A percentile compares a stretch with the other conserved stretches of the same genome.
Evolutionary conservation across 2,888 invertebrate species (phyloP).

Genomic region (Anticlea derivata): DNA sequence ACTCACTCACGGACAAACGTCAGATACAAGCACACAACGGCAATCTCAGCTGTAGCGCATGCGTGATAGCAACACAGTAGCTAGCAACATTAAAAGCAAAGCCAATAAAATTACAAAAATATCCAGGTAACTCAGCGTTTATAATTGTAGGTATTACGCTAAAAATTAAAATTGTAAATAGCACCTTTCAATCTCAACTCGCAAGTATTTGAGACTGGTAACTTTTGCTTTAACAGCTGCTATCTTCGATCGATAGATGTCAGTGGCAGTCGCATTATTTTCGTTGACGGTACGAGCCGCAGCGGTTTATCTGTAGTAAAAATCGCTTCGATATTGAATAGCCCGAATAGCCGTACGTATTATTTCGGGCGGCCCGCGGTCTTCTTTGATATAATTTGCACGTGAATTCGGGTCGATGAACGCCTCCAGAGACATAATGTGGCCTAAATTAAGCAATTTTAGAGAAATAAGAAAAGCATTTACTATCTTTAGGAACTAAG

Average conservation of each 20-base stretch:
- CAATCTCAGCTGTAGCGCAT: slow-evolving; percentile 35
- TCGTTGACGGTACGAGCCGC: slow-evolving; percentile 66
- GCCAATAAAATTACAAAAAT: background rate
- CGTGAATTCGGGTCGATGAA: slow-evolving; percentile 63
- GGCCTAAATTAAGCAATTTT: slow-evolving; percentile 50
- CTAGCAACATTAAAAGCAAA: background rate
- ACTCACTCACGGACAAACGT: slow-evolving; percentile 39
- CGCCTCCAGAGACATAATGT: slow-evolving; percentile 57
- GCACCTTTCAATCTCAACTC: background rate
- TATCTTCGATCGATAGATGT: slow-evolving; percentile 79
- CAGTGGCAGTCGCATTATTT: slow-evolving; percentile 81
- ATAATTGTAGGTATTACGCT: too few species aligned
- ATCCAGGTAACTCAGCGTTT: too few species aligned
- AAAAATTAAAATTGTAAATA: too few species aligned
- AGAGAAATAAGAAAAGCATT: slow-evolving; percentile 38
- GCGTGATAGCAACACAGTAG: slow-evolving; percentile 29
- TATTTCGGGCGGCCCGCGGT: slow-evolving; percentile 64
- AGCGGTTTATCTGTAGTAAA: slow-evolving; percentile 80
- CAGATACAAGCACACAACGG: slow-evolving; percentile 27
- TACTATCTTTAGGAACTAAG: slow-evolving; percentile 27
- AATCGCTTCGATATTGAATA: slow-evolving; percentile 60
- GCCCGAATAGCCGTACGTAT: slow-evolving; percentile 65
- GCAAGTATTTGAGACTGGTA: slow-evolving; percentile 48
- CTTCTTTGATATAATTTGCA: slow-evolving; percentile 59
- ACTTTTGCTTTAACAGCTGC: slow-evolving; percentile 66